A percentile compares a stretch with the other conserved stretches of the same genome.
Conservation (phyloP, 2,888 invertebrate genomes). For the Heteropelma amictum region DNA sequence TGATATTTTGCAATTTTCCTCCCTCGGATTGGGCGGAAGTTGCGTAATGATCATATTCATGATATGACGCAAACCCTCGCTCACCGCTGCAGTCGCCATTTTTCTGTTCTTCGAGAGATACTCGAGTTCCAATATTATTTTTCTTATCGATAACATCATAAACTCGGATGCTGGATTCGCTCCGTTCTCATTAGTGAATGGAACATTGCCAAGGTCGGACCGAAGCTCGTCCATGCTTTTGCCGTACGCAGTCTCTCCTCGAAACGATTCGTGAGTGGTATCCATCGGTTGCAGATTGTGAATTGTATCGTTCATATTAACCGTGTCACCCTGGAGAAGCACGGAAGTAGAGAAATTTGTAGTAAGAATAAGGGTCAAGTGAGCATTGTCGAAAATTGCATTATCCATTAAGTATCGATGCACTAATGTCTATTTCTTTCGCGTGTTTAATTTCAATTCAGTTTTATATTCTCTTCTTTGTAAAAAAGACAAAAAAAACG, state of each 20-base stretch:
- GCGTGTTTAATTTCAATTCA: not conserved
- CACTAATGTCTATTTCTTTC: not conserved
- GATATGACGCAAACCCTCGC: not conserved
- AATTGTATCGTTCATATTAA: slow-evolving; percentile 43
- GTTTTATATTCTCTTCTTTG: no score
- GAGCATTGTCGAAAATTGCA: slow-evolving; percentile 5
- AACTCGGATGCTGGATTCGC: not conserved
- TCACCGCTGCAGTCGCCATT: not conserved
- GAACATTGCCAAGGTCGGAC: not conserved
- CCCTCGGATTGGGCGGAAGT: not conserved
- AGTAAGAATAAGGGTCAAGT: slow-evolving; percentile 5
- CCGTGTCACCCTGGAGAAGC: slow-evolving; percentile 46
- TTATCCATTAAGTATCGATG: not conserved
- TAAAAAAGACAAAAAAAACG: no score
- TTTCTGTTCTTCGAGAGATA: not conserved
- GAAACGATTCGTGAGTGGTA: not conserved
- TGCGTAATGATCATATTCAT: not conserved
- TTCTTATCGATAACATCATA: not conserved
- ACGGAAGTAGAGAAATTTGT: slow-evolving; percentile 41
- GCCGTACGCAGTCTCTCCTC: not conserved
- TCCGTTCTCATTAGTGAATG: no score
- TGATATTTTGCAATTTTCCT: not conserved
- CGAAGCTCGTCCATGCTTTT: not conserved
- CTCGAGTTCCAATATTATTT: not conserved
- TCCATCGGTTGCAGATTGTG: slow-evolving; percentile 16